Conservation (phyloP, 2,113 vertebrate species). For the Sarotherodon lohbergeri region DNA sequence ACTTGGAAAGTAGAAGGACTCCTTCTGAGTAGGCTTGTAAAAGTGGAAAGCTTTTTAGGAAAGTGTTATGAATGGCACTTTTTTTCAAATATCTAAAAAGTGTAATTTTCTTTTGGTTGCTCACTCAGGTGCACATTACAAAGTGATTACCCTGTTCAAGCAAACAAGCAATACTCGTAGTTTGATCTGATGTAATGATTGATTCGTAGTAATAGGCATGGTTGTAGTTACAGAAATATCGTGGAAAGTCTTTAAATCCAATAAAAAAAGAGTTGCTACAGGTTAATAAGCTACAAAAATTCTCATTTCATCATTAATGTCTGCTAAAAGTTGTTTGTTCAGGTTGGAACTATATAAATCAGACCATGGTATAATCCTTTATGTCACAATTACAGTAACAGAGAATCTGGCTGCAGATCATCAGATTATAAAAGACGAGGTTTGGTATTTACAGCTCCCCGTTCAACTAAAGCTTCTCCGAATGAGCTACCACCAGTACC, state of each 20-base stretch:
- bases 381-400: not conserved
- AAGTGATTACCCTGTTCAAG: not conserved
- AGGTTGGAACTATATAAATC: not conserved
- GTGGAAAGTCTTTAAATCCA: not conserved
- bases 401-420: not conserved
- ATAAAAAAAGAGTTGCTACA: not conserved
- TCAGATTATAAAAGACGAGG: not conserved
- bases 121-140: not conserved
- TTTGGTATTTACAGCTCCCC: not conserved
- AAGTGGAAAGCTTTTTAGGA: not conserved
- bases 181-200: not conserved
- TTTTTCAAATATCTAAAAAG: not conserved
- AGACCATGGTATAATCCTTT: not conserved
- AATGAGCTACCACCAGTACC: slow-evolving; percentile 18
- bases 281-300: not conserved
- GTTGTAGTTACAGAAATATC: not conserved
- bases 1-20: not conserved
- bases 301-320: not conserved
- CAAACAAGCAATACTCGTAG: not conserved
- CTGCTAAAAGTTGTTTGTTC: not conserved
- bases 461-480: not conserved
- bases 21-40: not conserved
- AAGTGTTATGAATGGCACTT: not conserved
- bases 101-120: not conserved
- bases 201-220: not conserved